Evolutionary conservation across 35 echinoderm and acorn worm species (phyloP).

Genomic region (Acanthaster planci): DNA sequence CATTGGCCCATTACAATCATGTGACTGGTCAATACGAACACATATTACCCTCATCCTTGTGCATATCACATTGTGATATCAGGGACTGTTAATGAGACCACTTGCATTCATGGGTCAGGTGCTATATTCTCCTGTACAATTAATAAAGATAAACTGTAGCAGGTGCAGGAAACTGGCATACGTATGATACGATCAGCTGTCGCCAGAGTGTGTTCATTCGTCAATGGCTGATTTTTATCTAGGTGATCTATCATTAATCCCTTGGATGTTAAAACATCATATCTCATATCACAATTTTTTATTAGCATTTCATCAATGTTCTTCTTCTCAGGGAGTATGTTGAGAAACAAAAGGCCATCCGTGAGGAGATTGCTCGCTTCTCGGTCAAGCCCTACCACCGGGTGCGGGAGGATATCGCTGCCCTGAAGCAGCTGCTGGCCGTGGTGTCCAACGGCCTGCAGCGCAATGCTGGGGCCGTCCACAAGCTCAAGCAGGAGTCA

Average conservation of each 20-base stretch:
- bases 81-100: too few relatives aligned
- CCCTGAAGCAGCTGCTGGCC: constrained; percentile 79
- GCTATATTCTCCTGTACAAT: too few relatives aligned
- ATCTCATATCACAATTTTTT: not conserved
- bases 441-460: constrained; percentile 71
- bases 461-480: constrained; percentile 78
- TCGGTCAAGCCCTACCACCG: constrained; percentile 82
- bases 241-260: not conserved
- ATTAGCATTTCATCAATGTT: not conserved
- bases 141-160: too few relatives aligned
- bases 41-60: too few relatives aligned
- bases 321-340: constrained; percentile 72
- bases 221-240: not conserved
- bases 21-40: too few relatives aligned
- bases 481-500: constrained; percentile 85
- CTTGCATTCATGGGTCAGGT: too few relatives aligned
- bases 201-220: not conserved
- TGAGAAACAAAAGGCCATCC: constrained; percentile 83
- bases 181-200: too few relatives aligned
- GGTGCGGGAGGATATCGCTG: constrained; percentile 78
- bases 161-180: too few relatives aligned
- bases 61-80: too few relatives aligned
- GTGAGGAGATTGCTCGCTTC: constrained; percentile 83
- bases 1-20: too few relatives aligned
- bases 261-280: not conserved